Evolutionary conservation across 2,113 vertebrate genomes (phyloP).

Genomic region (Oreochromis niloticus): DNA sequence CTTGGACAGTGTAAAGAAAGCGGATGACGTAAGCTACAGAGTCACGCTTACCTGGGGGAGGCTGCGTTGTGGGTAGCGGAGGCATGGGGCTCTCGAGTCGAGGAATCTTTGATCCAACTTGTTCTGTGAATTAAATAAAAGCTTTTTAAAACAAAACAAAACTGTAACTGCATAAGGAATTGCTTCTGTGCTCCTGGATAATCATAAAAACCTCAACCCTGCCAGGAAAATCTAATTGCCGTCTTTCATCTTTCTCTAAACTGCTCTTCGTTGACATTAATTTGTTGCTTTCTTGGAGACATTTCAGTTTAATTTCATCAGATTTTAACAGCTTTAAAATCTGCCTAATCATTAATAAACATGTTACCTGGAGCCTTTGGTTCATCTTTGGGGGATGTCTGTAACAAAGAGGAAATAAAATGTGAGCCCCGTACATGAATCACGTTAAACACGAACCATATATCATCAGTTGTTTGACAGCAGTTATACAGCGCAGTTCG

Average conservation of each 20-base stretch:
- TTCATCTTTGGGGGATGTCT: slow-evolving; percentile 95
- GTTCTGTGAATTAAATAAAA: slow-evolving; percentile 75
- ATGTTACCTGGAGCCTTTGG: slow-evolving; percentile 82
- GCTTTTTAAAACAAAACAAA: not conserved
- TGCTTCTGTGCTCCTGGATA: not conserved
- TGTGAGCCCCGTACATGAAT: too few relatives aligned
- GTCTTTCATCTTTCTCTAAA: not conserved
- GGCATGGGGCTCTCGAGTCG: slow-evolving; percentile 90
- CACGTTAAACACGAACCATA: not conserved
- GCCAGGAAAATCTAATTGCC: not conserved
- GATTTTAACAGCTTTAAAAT: not conserved
- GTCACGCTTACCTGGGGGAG: slow-evolving; percentile 82
- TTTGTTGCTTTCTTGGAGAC: not conserved
- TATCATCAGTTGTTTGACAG: not conserved
- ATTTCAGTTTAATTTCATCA: not conserved
- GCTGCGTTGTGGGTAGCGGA: slow-evolving; percentile 84
- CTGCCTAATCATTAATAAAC: not conserved
- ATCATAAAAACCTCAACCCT: not conserved
- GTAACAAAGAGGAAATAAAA: not conserved
- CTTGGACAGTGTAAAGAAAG: not conserved
- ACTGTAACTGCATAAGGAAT: not conserved
- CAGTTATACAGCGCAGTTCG: not conserved
- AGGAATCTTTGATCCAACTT: slow-evolving; percentile 88
- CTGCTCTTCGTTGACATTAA: not conserved
- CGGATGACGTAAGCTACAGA: not conserved